These are phyloP conservation scores for Mugil cephalus DNA, from an alignment of 2,113 vertebrate species.

Conservation along the genomic window DNA sequence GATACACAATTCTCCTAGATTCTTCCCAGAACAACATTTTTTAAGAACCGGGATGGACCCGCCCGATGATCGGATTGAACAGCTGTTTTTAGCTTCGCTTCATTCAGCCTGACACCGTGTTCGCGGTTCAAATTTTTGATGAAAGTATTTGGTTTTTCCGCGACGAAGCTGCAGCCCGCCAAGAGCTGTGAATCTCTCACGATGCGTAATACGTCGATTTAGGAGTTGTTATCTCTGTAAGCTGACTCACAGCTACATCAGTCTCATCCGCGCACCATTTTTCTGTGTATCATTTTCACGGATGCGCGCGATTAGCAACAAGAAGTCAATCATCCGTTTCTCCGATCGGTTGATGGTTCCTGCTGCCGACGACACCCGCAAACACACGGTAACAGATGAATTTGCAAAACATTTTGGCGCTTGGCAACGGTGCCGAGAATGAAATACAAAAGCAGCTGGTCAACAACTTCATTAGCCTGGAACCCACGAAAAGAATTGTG, in stretches of 20 bases:
- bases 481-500: too few relatives aligned
- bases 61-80: background rate
- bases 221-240: background rate
- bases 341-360: too few relatives aligned
- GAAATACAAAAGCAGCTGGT: too few relatives aligned
- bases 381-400: too few relatives aligned
- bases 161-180: background rate
- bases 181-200: background rate
- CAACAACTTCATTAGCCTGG: too few relatives aligned
- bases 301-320: background rate
- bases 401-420: too few relatives aligned
- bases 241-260: background rate
- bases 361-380: too few relatives aligned
- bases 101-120: background rate
- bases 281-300: background rate
- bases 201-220: background rate
- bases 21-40: background rate
- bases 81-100: background rate
- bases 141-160: background rate
- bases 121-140: background rate
- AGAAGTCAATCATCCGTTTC: background rate
- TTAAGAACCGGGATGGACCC: background rate
- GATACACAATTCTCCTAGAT: background rate
- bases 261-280: background rate
- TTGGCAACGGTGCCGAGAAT: too few relatives aligned